These are phyloP conservation scores for Xiphophorus couchianus DNA, from an alignment of 2,113 vertebrate genomes.

Conservation along the genomic window DNA sequence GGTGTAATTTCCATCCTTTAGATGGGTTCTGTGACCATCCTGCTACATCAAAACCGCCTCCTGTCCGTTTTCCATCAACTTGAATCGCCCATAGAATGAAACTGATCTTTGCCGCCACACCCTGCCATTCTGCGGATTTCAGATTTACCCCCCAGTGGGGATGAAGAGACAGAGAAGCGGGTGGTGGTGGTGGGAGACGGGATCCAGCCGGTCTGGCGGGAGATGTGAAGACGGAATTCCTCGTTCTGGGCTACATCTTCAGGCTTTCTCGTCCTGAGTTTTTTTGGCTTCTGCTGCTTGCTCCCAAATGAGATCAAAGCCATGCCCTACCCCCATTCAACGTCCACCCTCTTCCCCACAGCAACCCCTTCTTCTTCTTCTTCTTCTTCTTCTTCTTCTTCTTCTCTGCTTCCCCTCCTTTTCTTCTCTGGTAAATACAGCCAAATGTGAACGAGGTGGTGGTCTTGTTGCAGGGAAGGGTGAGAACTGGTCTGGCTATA, in stretches of 20 bases:
- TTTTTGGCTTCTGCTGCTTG: slow-evolving; percentile 28
- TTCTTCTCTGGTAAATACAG: slow-evolving; percentile 10
- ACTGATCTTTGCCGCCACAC: slow-evolving; percentile 53
- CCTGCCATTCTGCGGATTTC: slow-evolving; percentile 56
- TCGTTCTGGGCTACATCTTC: slow-evolving; percentile 46
- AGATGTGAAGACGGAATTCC: slow-evolving; percentile 43
- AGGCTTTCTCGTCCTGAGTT: slow-evolving; percentile 13
- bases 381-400: not conserved
- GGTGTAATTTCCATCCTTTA: not conserved
- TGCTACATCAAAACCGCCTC: not conserved
- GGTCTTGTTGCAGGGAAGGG: slow-evolving; percentile 12
- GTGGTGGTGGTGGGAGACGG: not conserved
- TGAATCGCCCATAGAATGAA: not conserved
- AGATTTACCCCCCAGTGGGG: slow-evolving; percentile 40
- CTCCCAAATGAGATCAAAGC: slow-evolving; percentile 63
- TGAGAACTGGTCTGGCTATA: slow-evolving; percentile 38
- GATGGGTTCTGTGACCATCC: not conserved
- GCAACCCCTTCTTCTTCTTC: slow-evolving; percentile 9
- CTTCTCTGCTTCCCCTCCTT: not conserved
- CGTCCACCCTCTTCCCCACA: slow-evolving; percentile 24
- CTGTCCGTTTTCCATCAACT: not conserved
- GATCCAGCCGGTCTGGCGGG: slow-evolving; percentile 43
- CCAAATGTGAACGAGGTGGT: slow-evolving; percentile 34
- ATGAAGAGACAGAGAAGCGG: slow-evolving; percentile 28
- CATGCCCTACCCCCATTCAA: slow-evolving; percentile 67